phyloP scores from a whole-genome alignment of 2,113 vertebrate genomes.

The Eolophus roseicapilla region DNA sequence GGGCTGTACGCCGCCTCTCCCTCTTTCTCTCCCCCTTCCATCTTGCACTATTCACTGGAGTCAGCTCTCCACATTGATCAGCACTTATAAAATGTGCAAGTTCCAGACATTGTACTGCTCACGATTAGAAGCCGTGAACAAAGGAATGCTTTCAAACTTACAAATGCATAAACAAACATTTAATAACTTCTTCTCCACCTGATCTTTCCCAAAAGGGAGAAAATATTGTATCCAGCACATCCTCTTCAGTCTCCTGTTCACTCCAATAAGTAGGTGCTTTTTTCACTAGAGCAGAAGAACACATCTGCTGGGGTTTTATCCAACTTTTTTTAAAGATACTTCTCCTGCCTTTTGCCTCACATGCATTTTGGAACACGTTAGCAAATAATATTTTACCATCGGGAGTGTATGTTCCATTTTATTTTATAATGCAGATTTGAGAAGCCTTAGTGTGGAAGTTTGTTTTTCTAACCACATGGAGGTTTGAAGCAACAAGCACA shows the following conservation, averaged over 20 bases:
- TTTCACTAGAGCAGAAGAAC: conserved; percentile 25
- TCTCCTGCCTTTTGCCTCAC: conserved; percentile 57
- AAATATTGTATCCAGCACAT: not conserved
- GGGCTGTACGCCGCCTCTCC: not conserved
- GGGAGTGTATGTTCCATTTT: conserved; percentile 43
- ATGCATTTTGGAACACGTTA: conserved; percentile 15
- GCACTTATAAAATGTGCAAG: not conserved
- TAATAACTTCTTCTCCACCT: conserved; percentile 23
- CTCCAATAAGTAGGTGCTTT: not conserved
- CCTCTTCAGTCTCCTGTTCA: not conserved
- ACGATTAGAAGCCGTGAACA: not conserved
- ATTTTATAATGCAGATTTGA: conserved; percentile 57
- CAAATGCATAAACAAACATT: not conserved
- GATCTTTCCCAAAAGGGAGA: conserved; percentile 34
- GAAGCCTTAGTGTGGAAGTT: not conserved
- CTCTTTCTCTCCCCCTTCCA: not conserved
- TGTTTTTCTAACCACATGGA: conserved; percentile 55
- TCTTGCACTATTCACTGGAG: not conserved
- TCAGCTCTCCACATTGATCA: not conserved
- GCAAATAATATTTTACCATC: conserved; percentile 51
- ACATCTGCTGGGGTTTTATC: conserved; percentile 59
- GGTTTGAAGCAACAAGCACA: conserved; percentile 27
- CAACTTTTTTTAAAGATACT: conserved; percentile 12
- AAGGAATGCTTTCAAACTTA: not conserved
- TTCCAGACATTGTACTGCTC: not conserved